Base-by-base conservation (phyloP, 2,888 invertebrate species). In the Lepidochrysops patricia region DNA sequence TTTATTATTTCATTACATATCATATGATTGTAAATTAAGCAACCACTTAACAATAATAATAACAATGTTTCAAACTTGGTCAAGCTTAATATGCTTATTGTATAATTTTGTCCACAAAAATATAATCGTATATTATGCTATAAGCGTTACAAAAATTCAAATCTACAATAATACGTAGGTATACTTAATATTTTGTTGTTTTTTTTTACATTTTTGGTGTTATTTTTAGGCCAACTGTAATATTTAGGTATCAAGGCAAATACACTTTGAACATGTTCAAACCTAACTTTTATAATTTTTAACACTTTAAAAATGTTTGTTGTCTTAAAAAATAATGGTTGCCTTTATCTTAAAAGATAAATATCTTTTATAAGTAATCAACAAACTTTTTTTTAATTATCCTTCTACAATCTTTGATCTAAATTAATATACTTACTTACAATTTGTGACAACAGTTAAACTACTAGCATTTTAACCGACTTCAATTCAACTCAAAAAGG, bases 21-120 rank as follows among this genome's bases (percentile, higher is more conserved):
- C 5, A 26, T n/a, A 26, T 50, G 5, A 26, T 50, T 15, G 2
- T 6, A 29, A 19, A 29, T 52, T 32, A 29, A 32, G 29, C 27
- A 54, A 29, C 54, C 27, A 19, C 1, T 29, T 32, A 15, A 15
- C 54, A 54, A 54, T 29, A 32, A 32, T 13, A 37, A n/a, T n/a
- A n/a, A n/a, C n/a, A n/a, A n/a, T 4, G 9, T 54, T 32, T 49
- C 5, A 32, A 54, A 23, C 54, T 54, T 54, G 54, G 54, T 54
- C 54, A 54, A 54, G 32, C 54, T 32, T 54, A n/a, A n/a, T n/a
- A 32, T 54, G 32, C 19, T 29, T 29, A 19, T n/a, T 29, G 29
- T 54, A 54, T 54, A 54, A 54, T 54, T 50, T 54, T 27, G 52
- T 52, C 27, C 27, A 52, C 32, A 29, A 29, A 54, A 29, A 32